Percentiles rank a stretch among this genome's conserved stretches.
Evolutionary conservation across 2,888 invertebrate species (phyloP).

Genomic region (Venusia cambrica): DNA sequence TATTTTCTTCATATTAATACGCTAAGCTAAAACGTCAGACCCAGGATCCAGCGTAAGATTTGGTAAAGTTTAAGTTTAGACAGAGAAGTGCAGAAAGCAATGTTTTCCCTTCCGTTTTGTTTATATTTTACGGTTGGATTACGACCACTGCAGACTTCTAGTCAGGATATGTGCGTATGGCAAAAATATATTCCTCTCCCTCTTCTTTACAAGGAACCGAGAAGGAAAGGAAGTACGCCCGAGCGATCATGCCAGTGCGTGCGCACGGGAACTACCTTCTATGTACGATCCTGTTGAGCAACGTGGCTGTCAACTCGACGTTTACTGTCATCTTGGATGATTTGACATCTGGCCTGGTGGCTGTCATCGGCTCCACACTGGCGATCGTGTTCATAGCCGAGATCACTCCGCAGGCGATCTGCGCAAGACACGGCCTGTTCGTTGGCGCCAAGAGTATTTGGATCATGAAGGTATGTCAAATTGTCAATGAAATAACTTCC

Average conservation of each 20-base stretch:
- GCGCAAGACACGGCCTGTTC: constrained; percentile 95
- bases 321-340: constrained; percentile 98
- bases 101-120: too few species aligned
- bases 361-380: constrained; percentile 94
- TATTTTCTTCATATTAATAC: too few species aligned
- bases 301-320: constrained; percentile 97
- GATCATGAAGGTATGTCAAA: constrained; percentile 90
- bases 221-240: constrained; percentile 90
- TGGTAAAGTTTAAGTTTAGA: too few species aligned
- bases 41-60: too few species aligned
- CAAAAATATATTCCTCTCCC: too few species aligned
- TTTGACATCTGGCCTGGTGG: constrained; percentile 94
- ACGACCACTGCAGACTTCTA: too few species aligned
- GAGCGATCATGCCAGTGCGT: constrained; percentile 94
- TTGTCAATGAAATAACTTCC: too few species aligned
- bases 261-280: constrained; percentile 96
- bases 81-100: too few species aligned
- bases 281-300: constrained; percentile 89
- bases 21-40: too few species aligned
- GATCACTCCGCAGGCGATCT: constrained; percentile 97
- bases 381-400: constrained; percentile 99
- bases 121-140: too few species aligned
- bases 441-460: constrained; percentile 97
- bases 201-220: too few species aligned
- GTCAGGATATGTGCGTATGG: too few species aligned